These are phyloP conservation scores for Pelodytes ibericus DNA, from an alignment of 2,797 vertebrate genomes.

Conservation along the genomic window DNA sequence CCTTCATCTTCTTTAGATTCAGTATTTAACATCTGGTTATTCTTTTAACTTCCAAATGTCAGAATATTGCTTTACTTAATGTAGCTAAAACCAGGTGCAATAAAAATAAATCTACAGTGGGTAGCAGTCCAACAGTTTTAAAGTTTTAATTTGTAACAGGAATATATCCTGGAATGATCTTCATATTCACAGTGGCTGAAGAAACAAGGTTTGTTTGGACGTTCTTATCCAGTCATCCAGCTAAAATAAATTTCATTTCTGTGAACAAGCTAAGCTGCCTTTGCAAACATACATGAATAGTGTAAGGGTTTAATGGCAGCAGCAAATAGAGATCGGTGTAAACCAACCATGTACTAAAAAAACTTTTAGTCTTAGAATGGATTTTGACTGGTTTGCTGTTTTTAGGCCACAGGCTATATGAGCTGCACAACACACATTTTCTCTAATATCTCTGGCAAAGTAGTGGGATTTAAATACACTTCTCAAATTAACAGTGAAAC, in stretches of 20 bases:
- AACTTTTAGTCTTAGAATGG: background rate
- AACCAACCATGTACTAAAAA: background rate
- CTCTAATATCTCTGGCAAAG: too few relatives aligned
- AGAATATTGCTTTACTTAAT: slow-evolving; percentile 57
- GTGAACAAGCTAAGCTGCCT: slow-evolving; percentile 25
- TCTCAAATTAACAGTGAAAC: too few relatives aligned
- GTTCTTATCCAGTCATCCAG: slow-evolving; percentile 36
- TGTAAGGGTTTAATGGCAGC: slow-evolving; percentile 2
- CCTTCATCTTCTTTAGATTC: slow-evolving; percentile 51
- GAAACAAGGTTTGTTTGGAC: slow-evolving; percentile 45
- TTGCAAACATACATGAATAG: slow-evolving; percentile 30
- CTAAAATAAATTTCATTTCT: slow-evolving; percentile 43
- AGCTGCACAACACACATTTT: background rate
- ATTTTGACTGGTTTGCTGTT: background rate
- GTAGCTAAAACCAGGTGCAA: slow-evolving; percentile 56
- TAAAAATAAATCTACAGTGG: slow-evolving; percentile 52
- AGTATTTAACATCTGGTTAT: slow-evolving; percentile 53
- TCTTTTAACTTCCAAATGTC: slow-evolving; percentile 51
- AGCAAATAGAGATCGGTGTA: slow-evolving; percentile 27
- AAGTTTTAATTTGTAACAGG: slow-evolving; percentile 60
- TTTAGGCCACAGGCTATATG: background rate
- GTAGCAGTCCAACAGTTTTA: slow-evolving; percentile 51
- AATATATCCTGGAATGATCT: slow-evolving; percentile 63
- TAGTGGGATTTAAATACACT: too few relatives aligned
- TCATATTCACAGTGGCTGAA: slow-evolving; percentile 30